Conservation (phyloP, 2,113 vertebrate species). For the Cyprinodon tularosa region DNA sequence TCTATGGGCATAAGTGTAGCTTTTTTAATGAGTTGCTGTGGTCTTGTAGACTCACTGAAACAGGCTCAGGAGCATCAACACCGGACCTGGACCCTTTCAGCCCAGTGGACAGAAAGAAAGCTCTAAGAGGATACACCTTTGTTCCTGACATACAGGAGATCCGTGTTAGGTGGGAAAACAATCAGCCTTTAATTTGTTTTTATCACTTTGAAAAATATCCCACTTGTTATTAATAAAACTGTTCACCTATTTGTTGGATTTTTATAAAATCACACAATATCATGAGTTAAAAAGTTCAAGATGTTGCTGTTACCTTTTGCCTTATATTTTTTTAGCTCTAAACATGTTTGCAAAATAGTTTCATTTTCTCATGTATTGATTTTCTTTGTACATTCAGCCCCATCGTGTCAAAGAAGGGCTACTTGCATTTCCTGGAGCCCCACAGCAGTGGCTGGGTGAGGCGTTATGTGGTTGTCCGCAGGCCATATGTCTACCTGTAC, state of each 20-base stretch:
- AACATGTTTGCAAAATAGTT: neutral
- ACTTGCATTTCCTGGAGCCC: slow-evolving; percentile 95
- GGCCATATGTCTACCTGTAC: slow-evolving; percentile 96
- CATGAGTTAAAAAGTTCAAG: no score
- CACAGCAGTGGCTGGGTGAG: slow-evolving; percentile 96
- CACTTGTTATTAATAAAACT: neutral
- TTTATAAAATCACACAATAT: neutral
- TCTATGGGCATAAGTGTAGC: neutral
- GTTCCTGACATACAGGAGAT: slow-evolving; percentile 97
- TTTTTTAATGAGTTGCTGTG: slow-evolving; percentile 1
- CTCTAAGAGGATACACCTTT: slow-evolving; percentile 83
- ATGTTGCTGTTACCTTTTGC: neutral
- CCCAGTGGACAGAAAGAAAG: slow-evolving; percentile 86
- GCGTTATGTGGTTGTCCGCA: slow-evolving; percentile 92
- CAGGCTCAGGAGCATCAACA: slow-evolving; percentile 86
- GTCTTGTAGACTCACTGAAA: slow-evolving; percentile 81
- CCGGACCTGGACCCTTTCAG: slow-evolving; percentile 86
- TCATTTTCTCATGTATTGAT: neutral
- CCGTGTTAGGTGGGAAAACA: slow-evolving; percentile 87
- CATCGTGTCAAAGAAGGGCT: slow-evolving; percentile 97
- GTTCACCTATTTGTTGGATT: neutral
- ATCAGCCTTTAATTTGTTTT: neutral
- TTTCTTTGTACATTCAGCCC: slow-evolving; percentile 78
- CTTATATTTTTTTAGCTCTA: neutral
- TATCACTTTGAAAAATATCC: neutral